These are phyloP conservation scores for Cryptosula pallasiana DNA, from an alignment of 2,888 invertebrate genomes.

Conservation along the genomic window DNA sequence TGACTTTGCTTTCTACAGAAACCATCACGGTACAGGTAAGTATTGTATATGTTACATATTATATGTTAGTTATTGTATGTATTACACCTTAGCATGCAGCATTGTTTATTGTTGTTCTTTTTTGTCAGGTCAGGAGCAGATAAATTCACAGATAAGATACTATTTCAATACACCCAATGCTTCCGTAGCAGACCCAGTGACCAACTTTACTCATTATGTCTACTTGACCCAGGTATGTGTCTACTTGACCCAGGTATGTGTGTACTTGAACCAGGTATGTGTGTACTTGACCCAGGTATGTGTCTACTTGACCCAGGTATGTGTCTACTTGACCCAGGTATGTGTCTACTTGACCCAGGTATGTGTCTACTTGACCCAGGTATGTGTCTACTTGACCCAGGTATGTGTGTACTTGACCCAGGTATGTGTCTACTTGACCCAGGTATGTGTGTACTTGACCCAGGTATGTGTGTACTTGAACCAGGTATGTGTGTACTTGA, in stretches of 20 bases:
- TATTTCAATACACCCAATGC: constrained; percentile 21
- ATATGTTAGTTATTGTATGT: too few relatives aligned
- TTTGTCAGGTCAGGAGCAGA: constrained; percentile 9
- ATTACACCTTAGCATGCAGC: too few relatives aligned
- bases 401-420: neutral
- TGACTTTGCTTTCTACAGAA: constrained; percentile 68
- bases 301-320: neutral
- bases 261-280: neutral
- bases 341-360: neutral
- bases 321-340: neutral
- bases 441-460: neutral
- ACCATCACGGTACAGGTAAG: constrained; percentile 78
- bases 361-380: neutral
- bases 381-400: neutral
- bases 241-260: neutral
- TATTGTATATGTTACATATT: neutral
- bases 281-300: neutral
- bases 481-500: too few relatives aligned
- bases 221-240: constrained; percentile 21
- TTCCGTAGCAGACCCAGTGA: neutral
- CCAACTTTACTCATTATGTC: constrained; percentile 15
- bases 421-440: neutral
- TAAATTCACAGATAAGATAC: constrained; percentile 4
- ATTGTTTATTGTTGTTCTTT: too few relatives aligned
- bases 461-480: neutral